These are phyloP conservation scores for Drosophila nebulosa DNA, from an alignment of 1,140 invertebrate species.

Conservation along the genomic window DNA sequence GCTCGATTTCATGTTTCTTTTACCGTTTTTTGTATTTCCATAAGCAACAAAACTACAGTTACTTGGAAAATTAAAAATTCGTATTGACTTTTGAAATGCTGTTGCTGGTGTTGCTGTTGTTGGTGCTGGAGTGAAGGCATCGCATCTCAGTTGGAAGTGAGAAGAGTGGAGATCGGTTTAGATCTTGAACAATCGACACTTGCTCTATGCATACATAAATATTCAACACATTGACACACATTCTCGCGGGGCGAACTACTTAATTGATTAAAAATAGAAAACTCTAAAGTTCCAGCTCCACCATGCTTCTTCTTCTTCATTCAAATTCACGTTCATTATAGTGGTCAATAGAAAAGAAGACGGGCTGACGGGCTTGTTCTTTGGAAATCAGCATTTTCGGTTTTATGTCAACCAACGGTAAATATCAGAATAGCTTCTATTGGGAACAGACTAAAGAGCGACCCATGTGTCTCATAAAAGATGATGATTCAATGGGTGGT, in stretches of 20 bases:
- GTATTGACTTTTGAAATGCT: background rate
- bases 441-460: constrained; percentile 43
- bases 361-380: constrained; percentile 59
- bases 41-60: constrained; percentile 66
- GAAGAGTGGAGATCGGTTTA: background rate
- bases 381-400: constrained; percentile 64
- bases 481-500: background rate
- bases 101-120: background rate
- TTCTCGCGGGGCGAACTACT: constrained; percentile 51
- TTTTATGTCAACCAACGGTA: constrained; percentile 75
- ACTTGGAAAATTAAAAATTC: constrained; percentile 52
- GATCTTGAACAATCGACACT: constrained; percentile 41
- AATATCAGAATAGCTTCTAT: constrained; percentile 53
- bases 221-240: constrained; percentile 66
- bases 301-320: constrained; percentile 29
- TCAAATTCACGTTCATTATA: constrained; percentile 56
- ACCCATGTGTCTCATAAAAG: constrained; percentile 35
- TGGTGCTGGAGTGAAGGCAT: background rate
- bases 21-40: constrained; percentile 76
- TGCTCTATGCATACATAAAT: constrained; percentile 56
- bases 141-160: background rate
- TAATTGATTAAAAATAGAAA: constrained; percentile 73
- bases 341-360: constrained; percentile 20
- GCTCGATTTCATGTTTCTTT: constrained; percentile 38
- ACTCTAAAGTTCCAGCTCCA: constrained; percentile 4